Evolutionary conservation across 2,797 vertebrate species (phyloP).

Genomic region (Pteropus rufus): DNA sequence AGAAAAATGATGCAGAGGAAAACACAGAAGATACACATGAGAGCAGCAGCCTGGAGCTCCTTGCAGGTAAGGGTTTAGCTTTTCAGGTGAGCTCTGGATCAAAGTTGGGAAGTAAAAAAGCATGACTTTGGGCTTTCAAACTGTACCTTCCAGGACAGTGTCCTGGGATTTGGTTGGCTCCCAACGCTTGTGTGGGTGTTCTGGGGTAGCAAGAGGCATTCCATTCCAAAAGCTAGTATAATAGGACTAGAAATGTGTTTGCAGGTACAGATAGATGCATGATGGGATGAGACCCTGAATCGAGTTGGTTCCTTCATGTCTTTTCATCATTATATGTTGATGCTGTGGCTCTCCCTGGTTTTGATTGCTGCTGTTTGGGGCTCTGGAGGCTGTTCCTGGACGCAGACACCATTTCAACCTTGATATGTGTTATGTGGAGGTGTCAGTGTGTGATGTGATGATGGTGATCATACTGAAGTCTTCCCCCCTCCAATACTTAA

Average conservation of each 20-base stretch:
- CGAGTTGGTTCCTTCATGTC: background rate
- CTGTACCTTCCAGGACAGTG: background rate
- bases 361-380: background rate
- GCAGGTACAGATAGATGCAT: background rate
- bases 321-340: background rate
- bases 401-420: background rate
- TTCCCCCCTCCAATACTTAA: background rate
- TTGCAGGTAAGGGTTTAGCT: conserved; percentile 43
- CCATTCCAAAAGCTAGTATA: background rate
- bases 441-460: background rate
- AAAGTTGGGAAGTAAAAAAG: background rate
- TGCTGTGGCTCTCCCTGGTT: background rate
- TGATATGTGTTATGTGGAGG: background rate
- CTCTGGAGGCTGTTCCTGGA: background rate
- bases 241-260: background rate
- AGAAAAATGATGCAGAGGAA: background rate
- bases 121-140: background rate
- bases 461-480: background rate
- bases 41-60: background rate
- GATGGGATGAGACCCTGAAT: background rate
- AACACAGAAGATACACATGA: background rate
- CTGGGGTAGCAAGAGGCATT: background rate
- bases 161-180: background rate
- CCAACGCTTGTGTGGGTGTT: background rate
- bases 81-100: background rate